phyloP scores from a whole-genome alignment of 2,888 invertebrate species.

The Cremastinae sp. region DNA sequence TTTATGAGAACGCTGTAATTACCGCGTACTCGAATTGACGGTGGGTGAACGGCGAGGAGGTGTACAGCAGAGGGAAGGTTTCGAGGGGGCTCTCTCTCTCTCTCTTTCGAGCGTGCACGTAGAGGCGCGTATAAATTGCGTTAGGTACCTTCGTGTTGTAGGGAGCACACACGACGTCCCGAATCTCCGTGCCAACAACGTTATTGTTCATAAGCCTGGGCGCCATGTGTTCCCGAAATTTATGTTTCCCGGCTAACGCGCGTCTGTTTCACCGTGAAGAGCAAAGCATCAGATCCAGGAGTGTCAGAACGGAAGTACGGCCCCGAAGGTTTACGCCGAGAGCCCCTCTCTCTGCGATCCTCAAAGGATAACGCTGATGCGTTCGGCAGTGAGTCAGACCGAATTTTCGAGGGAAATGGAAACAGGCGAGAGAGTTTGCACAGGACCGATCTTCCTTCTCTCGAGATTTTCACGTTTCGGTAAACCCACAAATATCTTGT shows the following conservation, averaged over 20 bases:
- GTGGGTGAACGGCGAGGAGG: no score
- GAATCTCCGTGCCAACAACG: conserved; percentile 59
- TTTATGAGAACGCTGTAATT: conserved; percentile 74
- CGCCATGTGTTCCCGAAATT: conserved; percentile 76
- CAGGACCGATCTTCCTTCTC: conserved; percentile 10
- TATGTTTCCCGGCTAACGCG: conserved; percentile 71
- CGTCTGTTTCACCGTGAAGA: conserved; percentile 38
- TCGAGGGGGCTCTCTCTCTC: conserved; percentile 59
- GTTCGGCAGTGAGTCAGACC: not conserved
- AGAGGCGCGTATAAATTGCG: conserved; percentile 19
- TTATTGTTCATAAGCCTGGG: conserved; percentile 77
- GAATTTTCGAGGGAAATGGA: conserved; percentile 1
- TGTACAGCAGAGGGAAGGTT: no score
- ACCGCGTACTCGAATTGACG: conserved; percentile 68
- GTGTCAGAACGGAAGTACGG: not conserved
- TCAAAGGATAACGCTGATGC: conserved; percentile 35
- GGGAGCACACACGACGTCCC: conserved; percentile 18
- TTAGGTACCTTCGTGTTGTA: conserved; percentile 46
- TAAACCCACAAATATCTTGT: no score
- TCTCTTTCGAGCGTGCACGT: conserved; percentile 33
- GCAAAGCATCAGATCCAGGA: conserved; percentile 11
- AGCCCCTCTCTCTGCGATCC: conserved; percentile 35
- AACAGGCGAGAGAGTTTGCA: conserved; percentile 40
- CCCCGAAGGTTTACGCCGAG: not conserved
- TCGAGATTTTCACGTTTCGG: no score